These are phyloP conservation scores for Leptopilina boulardi DNA, from an alignment of 1,140 invertebrate species.

Conservation along the genomic window DNA sequence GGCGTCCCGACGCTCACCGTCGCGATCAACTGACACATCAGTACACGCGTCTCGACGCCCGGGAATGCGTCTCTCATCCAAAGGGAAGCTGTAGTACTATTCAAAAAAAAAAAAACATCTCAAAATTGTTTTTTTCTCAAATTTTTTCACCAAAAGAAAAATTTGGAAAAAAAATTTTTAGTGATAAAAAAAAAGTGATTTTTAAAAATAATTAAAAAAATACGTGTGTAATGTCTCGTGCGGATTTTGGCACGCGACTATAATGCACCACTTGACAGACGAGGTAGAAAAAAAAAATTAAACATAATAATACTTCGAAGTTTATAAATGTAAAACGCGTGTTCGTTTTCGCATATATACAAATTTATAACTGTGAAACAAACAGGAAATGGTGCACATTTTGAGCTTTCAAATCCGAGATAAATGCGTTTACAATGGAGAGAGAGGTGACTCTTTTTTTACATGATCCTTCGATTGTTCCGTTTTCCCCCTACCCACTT, in stretches of 20 bases:
- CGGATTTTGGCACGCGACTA: constrained; percentile 58
- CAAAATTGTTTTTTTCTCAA: no score
- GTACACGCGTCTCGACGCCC: constrained; percentile 73
- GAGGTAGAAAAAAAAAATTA: constrained; percentile 60
- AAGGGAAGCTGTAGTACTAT: constrained; percentile 31
- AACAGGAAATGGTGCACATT: background rate
- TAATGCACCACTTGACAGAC: constrained; percentile 67
- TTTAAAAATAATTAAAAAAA: background rate
- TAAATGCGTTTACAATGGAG: constrained; percentile 44
- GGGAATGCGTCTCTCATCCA: constrained; percentile 67
- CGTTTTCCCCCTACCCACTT: background rate
- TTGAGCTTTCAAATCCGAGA: constrained; percentile 49
- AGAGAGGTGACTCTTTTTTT: constrained; percentile 26
- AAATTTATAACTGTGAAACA: constrained; percentile 11
- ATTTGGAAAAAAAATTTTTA: background rate
- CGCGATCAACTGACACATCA: constrained; percentile 66
- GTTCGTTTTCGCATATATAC: no score
- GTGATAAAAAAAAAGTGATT: constrained; percentile 23
- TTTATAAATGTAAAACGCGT: no score
- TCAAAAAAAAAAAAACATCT: background rate
- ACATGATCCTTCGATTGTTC: constrained; percentile 33
- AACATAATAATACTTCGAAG: background rate
- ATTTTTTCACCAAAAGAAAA: background rate
- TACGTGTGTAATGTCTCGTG: constrained; percentile 55
- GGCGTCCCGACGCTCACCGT: constrained; percentile 63